Conservation (phyloP, 2,888 invertebrate species). For the Iphiclides podalirius region DNA sequence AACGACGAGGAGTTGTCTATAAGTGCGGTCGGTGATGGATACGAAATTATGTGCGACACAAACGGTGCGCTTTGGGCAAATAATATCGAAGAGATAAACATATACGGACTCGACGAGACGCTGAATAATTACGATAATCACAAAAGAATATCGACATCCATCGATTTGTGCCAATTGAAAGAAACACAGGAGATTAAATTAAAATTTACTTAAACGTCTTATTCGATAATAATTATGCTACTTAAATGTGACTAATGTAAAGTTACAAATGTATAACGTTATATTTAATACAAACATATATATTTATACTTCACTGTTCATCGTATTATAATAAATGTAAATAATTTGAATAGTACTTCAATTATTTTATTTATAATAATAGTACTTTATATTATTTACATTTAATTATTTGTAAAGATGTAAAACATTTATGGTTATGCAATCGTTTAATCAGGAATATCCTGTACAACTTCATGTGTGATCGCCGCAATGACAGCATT, state of each 20-base stretch:
- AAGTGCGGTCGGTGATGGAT: slow-evolving; percentile 42
- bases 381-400: too few relatives aligned
- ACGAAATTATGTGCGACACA: slow-evolving; percentile 45
- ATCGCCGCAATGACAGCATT: slow-evolving; percentile 2
- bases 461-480: background rate
- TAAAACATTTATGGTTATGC: too few relatives aligned
- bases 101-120: slow-evolving; percentile 58
- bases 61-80: slow-evolving; percentile 38
- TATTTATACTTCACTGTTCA: too few relatives aligned
- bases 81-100: slow-evolving; percentile 42
- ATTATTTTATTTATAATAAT: too few relatives aligned
- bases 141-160: slow-evolving; percentile 35
- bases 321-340: too few relatives aligned
- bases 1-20: slow-evolving; percentile 42
- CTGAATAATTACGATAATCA: slow-evolving; percentile 64
- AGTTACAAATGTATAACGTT: too few relatives aligned
- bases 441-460: too few relatives aligned
- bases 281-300: too few relatives aligned
- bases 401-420: too few relatives aligned
- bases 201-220: slow-evolving; percentile 4
- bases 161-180: slow-evolving; percentile 39
- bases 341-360: too few relatives aligned
- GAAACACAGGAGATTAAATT: slow-evolving; percentile 6
- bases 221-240: too few relatives aligned
- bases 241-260: too few relatives aligned